Evolutionary conservation across 2,888 invertebrate genomes (phyloP).

Genomic region (Agrochola lota): DNA sequence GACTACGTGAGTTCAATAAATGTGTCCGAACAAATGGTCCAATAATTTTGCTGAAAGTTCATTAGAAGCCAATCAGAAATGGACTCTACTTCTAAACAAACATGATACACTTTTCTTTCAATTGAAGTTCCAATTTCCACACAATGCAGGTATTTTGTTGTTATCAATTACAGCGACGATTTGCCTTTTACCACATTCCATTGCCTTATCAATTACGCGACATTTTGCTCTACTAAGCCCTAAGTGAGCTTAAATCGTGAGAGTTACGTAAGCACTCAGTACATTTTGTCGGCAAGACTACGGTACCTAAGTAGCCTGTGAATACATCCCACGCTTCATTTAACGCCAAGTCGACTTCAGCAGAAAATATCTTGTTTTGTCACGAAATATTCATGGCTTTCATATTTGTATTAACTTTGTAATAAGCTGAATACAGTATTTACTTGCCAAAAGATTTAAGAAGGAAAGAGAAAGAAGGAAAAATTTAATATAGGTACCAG

Average conservation of each 20-base stretch:
- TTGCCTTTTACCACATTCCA: background rate
- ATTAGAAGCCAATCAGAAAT: background rate
- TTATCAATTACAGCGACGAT: no score
- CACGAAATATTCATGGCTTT: slow-evolving; percentile 44
- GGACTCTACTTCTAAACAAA: background rate
- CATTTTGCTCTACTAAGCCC: slow-evolving; percentile 19
- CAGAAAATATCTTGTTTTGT: slow-evolving; percentile 58
- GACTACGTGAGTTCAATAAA: background rate
- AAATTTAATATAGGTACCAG: background rate
- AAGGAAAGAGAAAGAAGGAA: no score
- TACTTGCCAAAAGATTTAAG: slow-evolving; percentile 18
- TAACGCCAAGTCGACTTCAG: slow-evolving; percentile 43
- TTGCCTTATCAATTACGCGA: slow-evolving; percentile 13
- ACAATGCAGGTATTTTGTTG: background rate
- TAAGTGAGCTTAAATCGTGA: slow-evolving; percentile 34
- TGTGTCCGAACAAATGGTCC: background rate
- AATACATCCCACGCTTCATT: slow-evolving; percentile 59
- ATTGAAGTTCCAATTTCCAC: background rate
- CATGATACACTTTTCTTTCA: background rate
- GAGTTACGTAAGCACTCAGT: slow-evolving; percentile 39
- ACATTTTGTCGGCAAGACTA: slow-evolving; percentile 44
- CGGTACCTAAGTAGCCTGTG: slow-evolving; percentile 44
- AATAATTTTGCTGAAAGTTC: background rate
- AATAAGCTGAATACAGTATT: slow-evolving; percentile 43
- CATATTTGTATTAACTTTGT: slow-evolving; percentile 48